A percentile compares a stretch with the other conserved stretches of the same genome.
These are phyloP conservation scores for Matsumyia berberina DNA, from an alignment of 2,888 invertebrate genomes.

Conservation along the genomic window DNA sequence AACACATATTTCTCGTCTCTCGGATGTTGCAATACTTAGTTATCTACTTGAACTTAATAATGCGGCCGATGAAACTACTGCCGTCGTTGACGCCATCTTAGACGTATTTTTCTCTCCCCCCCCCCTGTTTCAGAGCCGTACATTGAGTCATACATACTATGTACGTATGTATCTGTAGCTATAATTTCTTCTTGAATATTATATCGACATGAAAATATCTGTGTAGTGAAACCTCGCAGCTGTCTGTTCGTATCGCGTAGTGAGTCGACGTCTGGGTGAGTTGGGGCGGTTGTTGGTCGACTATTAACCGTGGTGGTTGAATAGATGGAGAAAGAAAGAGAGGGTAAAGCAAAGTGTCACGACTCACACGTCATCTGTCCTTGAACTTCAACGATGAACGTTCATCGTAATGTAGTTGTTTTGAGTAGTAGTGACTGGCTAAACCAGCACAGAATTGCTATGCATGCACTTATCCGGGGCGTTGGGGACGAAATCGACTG, in stretches of 20 bases:
- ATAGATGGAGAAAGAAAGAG: constrained; percentile 50
- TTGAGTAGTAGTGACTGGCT: constrained; percentile 27
- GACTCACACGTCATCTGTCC: constrained; percentile 77
- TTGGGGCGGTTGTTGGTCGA: constrained; percentile 38
- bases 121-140: not conserved
- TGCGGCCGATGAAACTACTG: not conserved
- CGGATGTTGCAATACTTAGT: not conserved
- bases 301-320: constrained; percentile 31
- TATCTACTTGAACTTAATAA: constrained; percentile 4
- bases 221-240: constrained; percentile 63
- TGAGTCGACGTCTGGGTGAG: constrained; percentile 36
- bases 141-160: constrained; percentile 47
- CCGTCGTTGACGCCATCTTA: constrained; percentile 14
- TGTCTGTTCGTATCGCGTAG: constrained; percentile 57
- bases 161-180: constrained; percentile 15
- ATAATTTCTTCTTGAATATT: constrained; percentile 18
- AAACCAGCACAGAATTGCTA: constrained; percentile 2
- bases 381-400: constrained; percentile 78
- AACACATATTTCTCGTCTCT: not conserved
- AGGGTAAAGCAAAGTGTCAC: constrained; percentile 62
- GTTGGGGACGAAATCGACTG: constrained; percentile 6
- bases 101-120: constrained; percentile 6
- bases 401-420: constrained; percentile 49
- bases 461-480: not conserved
- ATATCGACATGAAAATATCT: constrained; percentile 26